Evolutionary conservation across 2,797 vertebrate genomes (phyloP), one percentile per base, ranked within the genome.

Genomic region (Anolis apletophallus): DNA sequence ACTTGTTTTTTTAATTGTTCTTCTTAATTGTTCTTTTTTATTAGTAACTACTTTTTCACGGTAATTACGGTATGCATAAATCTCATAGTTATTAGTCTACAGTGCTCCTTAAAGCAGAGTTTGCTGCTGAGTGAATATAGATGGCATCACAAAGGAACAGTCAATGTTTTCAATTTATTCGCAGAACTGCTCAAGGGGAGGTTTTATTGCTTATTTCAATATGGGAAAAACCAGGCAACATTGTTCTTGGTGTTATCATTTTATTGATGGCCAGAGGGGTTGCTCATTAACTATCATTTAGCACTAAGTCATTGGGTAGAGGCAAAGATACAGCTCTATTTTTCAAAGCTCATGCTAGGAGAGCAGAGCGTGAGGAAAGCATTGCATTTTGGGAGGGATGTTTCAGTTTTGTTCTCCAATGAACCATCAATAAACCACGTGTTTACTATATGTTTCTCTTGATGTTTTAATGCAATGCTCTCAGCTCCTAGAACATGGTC

Each of bases 91-190:
- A 69, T 86, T 86, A 89, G 71, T 86, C 64, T 84, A 54, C 29
- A 46, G 67, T 5, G 0, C 0, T 72, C 34, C 75, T 72, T 34
- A 21, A 67, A 81, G 68, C 80, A 67, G 90, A 61, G 29, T 77
- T 87, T 88, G 85, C 73, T 71, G 71, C 13, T 57, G 46, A 90
- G 23, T 50, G n/a, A 87, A 85, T 89, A 90, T 81, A 88, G 84
- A 84, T 72, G 16, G 46, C 55, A 84, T 34, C 76, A 52, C 77
- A 90, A 83, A 80, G 29, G 90, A 80, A 59, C 52, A 91, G 82
- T 26, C 88, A 85, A 80, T 83, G 68, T 54, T 88, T 91, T 78
- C 64, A 81, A 81, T 85, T 59, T 88, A 88, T 86, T 84, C 80
- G 61, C 69, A 55, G 71, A 64, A 7, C 36, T 88, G 86, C 81